Evolutionary conservation across 2,888 invertebrate genomes (phyloP).

Genomic region (Pachliopta kotzebuea): DNA sequence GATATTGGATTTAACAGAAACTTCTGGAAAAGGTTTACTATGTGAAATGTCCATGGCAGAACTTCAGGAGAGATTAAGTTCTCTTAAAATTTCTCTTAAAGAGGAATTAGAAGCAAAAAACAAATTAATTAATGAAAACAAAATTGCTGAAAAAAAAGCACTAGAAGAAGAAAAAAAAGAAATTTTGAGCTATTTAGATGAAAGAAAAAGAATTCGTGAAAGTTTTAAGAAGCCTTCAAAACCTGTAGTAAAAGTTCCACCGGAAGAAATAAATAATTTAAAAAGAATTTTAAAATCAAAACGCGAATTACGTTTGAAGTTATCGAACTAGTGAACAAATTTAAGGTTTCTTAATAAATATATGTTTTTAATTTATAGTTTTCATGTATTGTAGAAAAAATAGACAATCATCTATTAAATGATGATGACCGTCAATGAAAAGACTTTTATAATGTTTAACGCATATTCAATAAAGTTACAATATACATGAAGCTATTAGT

Average conservation of each 20-base stretch:
- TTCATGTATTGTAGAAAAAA: not conserved
- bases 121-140: slow-evolving; percentile 62
- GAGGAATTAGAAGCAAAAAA: slow-evolving; percentile 77
- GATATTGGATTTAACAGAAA: slow-evolving; percentile 81
- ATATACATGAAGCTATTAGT: slow-evolving; percentile 2
- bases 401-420: not conserved
- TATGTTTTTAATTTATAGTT: not conserved
- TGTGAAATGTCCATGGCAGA: slow-evolving; percentile 85
- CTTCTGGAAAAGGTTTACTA: slow-evolving; percentile 78
- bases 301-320: slow-evolving; percentile 55
- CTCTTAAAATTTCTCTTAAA: slow-evolving; percentile 72
- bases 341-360: no score
- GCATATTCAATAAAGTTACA: not conserved
- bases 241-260: slow-evolving; percentile 36
- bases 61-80: slow-evolving; percentile 75
- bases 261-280: slow-evolving; percentile 70
- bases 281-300: slow-evolving; percentile 74
- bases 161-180: slow-evolving; percentile 69
- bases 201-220: slow-evolving; percentile 51
- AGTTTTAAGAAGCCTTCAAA: slow-evolving; percentile 45
- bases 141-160: slow-evolving; percentile 64
- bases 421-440: not conserved
- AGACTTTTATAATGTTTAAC: not conserved
- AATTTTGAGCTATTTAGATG: slow-evolving; percentile 59
- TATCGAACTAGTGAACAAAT: no score